A percentile compares a stretch with the other conserved stretches of the same genome.
These are phyloP conservation scores for Phrynocephalus guinanensis DNA, from an alignment of 2,797 vertebrate species.

Conservation along the genomic window DNA sequence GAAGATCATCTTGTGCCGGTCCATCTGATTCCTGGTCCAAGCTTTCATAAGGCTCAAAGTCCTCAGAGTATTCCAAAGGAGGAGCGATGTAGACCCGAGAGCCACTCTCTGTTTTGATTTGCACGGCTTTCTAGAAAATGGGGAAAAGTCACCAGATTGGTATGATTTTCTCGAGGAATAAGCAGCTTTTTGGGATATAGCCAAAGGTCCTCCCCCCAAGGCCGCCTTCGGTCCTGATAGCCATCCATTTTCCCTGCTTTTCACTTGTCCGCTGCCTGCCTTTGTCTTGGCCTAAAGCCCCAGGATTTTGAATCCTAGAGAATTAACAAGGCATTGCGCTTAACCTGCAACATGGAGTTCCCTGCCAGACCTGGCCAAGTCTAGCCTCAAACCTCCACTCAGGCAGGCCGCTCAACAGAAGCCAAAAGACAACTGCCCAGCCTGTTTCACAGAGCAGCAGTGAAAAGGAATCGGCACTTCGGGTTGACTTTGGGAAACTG, in stretches of 20 bases:
- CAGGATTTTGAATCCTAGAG: neutral
- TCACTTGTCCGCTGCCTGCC: neutral
- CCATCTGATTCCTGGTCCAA: slow-evolving; percentile 77
- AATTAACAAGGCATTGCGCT: neutral
- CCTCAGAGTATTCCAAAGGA: slow-evolving; percentile 82
- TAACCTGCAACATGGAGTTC: neutral
- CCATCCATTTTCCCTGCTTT: neutral
- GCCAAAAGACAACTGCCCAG: neutral
- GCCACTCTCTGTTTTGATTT: slow-evolving; percentile 90
- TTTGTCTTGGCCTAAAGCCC: neutral
- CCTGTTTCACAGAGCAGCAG: neutral
- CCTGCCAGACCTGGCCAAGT: too few species aligned
- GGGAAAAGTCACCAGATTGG: neutral
- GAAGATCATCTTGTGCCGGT: slow-evolving; percentile 5
- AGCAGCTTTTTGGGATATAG: too few species aligned
- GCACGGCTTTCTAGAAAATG: slow-evolving; percentile 83
- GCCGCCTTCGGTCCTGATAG: neutral
- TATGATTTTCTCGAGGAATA: neutral
- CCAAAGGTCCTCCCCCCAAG: neutral
- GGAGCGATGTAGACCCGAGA: slow-evolving; percentile 80
- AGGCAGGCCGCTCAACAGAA: neutral
- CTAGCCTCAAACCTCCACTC: neutral
- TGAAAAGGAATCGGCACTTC: neutral
- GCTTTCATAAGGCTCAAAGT: slow-evolving; percentile 86
- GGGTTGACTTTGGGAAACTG: neutral